These are phyloP conservation scores for Atractosteus spatula DNA, from an alignment of 2,113 vertebrate species.

Conservation along the genomic window DNA sequence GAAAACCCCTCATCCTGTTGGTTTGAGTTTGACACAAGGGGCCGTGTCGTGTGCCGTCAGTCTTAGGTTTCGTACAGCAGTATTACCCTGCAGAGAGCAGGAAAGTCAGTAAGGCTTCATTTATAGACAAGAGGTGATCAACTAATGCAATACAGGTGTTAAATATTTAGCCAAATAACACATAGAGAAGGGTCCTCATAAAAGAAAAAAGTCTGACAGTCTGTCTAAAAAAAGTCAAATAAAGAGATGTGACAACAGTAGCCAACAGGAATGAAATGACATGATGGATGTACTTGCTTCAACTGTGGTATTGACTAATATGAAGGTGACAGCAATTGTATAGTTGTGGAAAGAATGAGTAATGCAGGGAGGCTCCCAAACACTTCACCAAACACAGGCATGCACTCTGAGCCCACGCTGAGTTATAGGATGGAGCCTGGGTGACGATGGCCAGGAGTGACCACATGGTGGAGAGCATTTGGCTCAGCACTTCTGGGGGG, in stretches of 20 bases:
- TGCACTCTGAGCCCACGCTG: too few relatives aligned
- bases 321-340: not conserved
- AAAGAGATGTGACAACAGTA: slow-evolving; percentile 5
- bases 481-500: too few relatives aligned
- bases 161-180: not conserved
- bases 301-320: slow-evolving; percentile 1
- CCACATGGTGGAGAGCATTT: too few relatives aligned
- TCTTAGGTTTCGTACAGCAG: not conserved
- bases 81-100: slow-evolving; percentile 34
- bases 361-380: not conserved
- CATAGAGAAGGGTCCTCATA: not conserved
- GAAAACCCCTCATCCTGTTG: too few relatives aligned
- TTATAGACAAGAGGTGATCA: slow-evolving; percentile 4
- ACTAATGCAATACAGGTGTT: not conserved
- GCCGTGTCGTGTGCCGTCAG: too few relatives aligned
- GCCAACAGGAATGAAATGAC: slow-evolving; percentile 36
- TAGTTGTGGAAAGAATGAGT: not conserved
- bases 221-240: not conserved
- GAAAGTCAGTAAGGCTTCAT: slow-evolving; percentile 41
- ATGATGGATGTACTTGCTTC: slow-evolving; percentile 32
- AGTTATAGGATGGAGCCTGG: too few relatives aligned
- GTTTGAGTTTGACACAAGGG: too few relatives aligned
- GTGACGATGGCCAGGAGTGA: too few relatives aligned
- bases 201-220: not conserved
- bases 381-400: too few relatives aligned